These are phyloP conservation scores for Podarcis lilfordi DNA, from an alignment of 2,797 vertebrate genomes.

Conservation along the genomic window DNA sequence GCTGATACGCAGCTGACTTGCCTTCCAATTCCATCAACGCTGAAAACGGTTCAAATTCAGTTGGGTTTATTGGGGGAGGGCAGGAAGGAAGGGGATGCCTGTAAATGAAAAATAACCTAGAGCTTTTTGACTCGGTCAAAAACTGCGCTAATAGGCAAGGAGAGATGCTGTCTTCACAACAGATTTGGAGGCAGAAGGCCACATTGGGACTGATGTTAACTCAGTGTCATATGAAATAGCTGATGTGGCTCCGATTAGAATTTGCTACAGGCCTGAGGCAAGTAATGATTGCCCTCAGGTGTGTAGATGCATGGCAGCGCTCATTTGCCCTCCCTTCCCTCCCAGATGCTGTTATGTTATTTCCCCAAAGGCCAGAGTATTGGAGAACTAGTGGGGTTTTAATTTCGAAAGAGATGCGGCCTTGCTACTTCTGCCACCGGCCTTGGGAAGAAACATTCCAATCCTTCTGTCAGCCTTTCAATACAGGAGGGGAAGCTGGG, in stretches of 20 bases:
- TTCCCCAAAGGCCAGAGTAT: neutral
- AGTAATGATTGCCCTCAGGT: conserved; percentile 15
- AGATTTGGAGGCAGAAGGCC: neutral
- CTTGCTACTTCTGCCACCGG: neutral
- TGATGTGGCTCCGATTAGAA: neutral
- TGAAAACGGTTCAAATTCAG: neutral
- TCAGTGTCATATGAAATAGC: neutral
- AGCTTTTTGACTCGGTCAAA: neutral
- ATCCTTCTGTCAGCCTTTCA: neutral
- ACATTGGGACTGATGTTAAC: neutral
- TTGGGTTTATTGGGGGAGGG: neutral
- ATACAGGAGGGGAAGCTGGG: too few species aligned
- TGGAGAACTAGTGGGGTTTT: neutral
- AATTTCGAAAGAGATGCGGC: neutral
- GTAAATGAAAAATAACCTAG: neutral
- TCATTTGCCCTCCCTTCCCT: neutral
- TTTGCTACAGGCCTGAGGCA: neutral
- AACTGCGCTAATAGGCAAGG: neutral
- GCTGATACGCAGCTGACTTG: neutral
- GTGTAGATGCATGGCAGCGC: neutral
- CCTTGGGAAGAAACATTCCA: neutral
- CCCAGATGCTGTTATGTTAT: neutral
- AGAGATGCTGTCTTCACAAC: neutral
- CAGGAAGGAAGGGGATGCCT: neutral
- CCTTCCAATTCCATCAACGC: neutral